Conservation (phyloP, 2,113 vertebrate species). For the Pomatorhinus ruficollis region DNA sequence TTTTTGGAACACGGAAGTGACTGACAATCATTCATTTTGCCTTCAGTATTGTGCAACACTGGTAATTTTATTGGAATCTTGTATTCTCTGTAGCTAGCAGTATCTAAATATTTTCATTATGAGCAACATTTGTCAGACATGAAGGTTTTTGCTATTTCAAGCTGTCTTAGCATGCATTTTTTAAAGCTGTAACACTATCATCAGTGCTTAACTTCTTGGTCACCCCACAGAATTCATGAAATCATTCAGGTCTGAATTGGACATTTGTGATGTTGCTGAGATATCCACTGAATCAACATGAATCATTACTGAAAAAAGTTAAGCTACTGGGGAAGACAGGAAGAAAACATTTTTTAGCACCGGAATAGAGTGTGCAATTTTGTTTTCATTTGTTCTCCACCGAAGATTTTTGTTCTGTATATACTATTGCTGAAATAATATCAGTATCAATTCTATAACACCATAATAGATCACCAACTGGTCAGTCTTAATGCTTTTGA, state of each 20-base stretch:
- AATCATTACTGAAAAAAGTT: background rate
- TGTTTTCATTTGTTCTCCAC: background rate
- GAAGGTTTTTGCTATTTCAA: background rate
- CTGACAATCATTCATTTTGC: background rate
- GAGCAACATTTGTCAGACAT: background rate
- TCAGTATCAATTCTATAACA: background rate
- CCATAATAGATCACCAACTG: background rate
- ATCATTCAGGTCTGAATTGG: background rate
- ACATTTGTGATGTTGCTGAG: background rate
- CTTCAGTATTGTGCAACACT: background rate
- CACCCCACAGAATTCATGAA: background rate
- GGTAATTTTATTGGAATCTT: constrained; percentile 13
- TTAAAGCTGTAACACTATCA: background rate
- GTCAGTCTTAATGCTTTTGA: background rate
- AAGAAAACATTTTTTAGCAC: background rate
- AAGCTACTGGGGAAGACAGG: background rate
- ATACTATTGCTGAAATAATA: background rate
- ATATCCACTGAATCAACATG: background rate
- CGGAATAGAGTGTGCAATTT: background rate
- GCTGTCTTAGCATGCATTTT: background rate
- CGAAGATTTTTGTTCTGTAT: background rate
- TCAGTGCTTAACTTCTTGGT: background rate
- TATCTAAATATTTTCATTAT: constrained; percentile 30
- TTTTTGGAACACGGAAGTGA: background rate
- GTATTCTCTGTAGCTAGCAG: background rate